Evolutionary conservation across 2,113 vertebrate genomes (phyloP), one percentile per base, ranked within the genome.

Genomic region (Arothron firmamentum): DNA sequence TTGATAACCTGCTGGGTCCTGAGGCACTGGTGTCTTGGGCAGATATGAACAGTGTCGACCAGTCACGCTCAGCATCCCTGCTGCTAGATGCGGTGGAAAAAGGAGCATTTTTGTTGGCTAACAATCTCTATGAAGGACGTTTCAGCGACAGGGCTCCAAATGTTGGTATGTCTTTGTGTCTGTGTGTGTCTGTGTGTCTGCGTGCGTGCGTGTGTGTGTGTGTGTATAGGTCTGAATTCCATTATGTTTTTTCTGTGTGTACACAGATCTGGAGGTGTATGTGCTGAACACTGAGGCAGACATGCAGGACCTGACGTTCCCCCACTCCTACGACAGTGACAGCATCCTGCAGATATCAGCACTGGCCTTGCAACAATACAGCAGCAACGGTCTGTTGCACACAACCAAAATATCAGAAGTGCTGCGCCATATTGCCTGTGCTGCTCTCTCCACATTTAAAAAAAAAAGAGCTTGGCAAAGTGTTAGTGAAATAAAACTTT

Each of bases 291-390:
- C 94, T 0, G 94, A 97, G 72, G 93, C 91, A 16, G 93, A 93
- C 65, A 91, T 97, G n/a, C 92, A 92, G 66, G 94, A 96, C 79
- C 83, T 97, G 78, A 91, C 90, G 13, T 97, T 97, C 71, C 95
- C 95, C 28, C 91, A 96, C 82, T 92, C 93, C n/a, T 92, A 94
- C 1, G 90, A 93, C 62, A 95, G 94, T 0, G 92, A 94, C 87
- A 95, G 92, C 84, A 93, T 92, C 62, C 92, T 96, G 65, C 93
- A 95, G 84, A 93, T 96, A 20, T 95, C 95, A 0, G 92, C 92
- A 5, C 89, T 89, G 64, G 94, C 94, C 52, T 92, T 97, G 90
- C 94, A 96, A 42, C 95, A 95, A 83, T 95, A 96, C 91, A 97
- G 93, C 82, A 94, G 94, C 57, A 97, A 95, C 0, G 95, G 95